These are phyloP conservation scores for Lycophotia porphyrea DNA, from an alignment of 2,888 invertebrate species.

Conservation along the genomic window DNA sequence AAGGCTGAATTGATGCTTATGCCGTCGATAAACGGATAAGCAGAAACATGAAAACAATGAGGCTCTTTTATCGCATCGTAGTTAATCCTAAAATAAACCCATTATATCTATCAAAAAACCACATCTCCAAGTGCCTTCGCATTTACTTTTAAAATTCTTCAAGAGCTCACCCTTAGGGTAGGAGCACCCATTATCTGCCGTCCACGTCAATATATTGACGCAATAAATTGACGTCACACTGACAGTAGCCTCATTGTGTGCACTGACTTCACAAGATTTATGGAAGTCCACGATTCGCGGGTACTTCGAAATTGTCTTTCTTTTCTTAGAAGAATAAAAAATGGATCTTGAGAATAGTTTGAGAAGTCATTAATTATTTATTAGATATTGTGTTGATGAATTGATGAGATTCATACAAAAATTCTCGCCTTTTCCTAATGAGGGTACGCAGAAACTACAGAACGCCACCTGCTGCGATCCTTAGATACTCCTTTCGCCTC, in stretches of 20 bases:
- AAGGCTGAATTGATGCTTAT: neutral
- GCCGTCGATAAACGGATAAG: neutral
- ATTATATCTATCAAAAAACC: no score
- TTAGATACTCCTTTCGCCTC: neutral
- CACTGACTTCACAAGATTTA: conserved; percentile 58
- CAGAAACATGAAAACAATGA: neutral
- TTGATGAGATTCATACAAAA: neutral
- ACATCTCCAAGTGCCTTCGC: neutral
- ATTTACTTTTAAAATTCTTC: conserved; percentile 11
- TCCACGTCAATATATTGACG: conserved; percentile 61
- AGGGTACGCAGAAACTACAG: neutral
- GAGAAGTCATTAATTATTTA: conserved; percentile 29
- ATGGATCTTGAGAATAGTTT: conserved; percentile 37
- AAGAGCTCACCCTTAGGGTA: conserved; percentile 13
- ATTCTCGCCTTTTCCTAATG: neutral
- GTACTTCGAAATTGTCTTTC: conserved; percentile 25
- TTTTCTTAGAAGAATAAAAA: conserved; percentile 46
- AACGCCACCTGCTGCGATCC: neutral
- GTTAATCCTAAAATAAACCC: neutral
- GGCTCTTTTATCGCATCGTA: neutral
- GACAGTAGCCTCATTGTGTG: conserved; percentile 58
- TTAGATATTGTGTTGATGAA: conserved; percentile 20
- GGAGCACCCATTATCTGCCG: conserved; percentile 59
- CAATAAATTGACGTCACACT: conserved; percentile 61
- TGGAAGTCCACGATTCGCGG: conserved; percentile 34